Conservation (phyloP, 2,113 vertebrate species). For the Sakesphorus luctuosus region DNA sequence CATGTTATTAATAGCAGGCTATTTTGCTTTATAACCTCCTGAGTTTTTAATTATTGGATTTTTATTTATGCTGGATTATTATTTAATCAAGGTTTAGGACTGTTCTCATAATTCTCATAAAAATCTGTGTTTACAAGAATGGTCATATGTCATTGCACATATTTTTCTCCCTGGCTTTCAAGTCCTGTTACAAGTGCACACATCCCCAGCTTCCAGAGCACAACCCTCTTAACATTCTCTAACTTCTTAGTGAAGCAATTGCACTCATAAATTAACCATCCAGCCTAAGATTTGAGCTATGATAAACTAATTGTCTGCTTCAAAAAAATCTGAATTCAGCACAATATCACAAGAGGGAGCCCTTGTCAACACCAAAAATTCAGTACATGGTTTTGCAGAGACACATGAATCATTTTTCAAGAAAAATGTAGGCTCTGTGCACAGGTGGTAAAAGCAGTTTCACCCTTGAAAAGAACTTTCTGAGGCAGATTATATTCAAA, state of each 20-base stretch:
- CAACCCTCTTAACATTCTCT: background rate
- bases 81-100: background rate
- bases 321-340: background rate
- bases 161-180: background rate
- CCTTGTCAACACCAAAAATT: slow-evolving; percentile 1
- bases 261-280: background rate
- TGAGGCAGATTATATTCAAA: background rate
- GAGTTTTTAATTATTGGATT: background rate
- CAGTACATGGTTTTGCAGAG: background rate
- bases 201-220: background rate
- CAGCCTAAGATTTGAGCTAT: background rate
- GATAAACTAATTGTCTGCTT: background rate
- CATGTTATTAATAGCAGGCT: background rate
- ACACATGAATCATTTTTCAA: background rate
- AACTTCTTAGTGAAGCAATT: background rate
- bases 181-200: background rate
- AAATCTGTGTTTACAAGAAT: background rate
- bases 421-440: background rate
- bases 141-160: background rate
- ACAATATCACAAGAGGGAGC: slow-evolving; percentile 44
- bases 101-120: background rate
- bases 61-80: background rate
- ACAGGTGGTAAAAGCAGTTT: background rate
- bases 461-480: background rate
- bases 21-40: background rate